These are phyloP conservation scores for Clarias magur DNA, from an alignment of 2,113 vertebrate species.

Conservation along the genomic window DNA sequence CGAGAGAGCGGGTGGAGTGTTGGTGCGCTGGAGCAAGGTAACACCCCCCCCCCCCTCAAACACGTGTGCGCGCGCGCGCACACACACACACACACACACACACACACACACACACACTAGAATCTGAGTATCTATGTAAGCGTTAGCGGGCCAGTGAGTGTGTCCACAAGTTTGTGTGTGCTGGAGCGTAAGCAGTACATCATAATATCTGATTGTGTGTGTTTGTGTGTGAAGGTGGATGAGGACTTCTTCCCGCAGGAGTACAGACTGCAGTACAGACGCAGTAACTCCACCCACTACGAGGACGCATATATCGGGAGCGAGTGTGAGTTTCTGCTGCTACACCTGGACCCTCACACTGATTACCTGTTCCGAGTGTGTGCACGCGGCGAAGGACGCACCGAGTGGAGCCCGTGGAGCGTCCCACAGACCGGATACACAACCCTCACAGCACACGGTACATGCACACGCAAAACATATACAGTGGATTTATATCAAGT, in stretches of 20 bases:
- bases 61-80: no score
- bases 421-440: slow-evolving; percentile 83
- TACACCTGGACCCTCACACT: slow-evolving; percentile 85
- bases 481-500: not conserved
- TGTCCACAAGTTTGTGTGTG: not conserved
- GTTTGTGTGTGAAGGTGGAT: slow-evolving; percentile 78
- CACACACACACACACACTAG: not conserved
- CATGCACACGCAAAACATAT: not conserved
- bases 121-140: not conserved
- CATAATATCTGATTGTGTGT: not conserved
- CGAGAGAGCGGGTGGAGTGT: slow-evolving; percentile 90
- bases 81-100: not conserved
- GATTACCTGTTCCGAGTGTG: slow-evolving; percentile 93
- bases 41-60: no score
- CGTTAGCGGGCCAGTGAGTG: not conserved
- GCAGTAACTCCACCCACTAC: slow-evolving; percentile 77
- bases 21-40: slow-evolving; percentile 97
- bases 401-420: slow-evolving; percentile 98
- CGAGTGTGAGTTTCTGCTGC: slow-evolving; percentile 86
- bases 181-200: not conserved
- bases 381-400: slow-evolving; percentile 88
- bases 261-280: slow-evolving; percentile 89
- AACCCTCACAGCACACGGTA: slow-evolving; percentile 87
- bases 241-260: slow-evolving; percentile 88
- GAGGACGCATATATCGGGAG: slow-evolving; percentile 89